Evolutionary conservation across 1,140 invertebrate species (phyloP), one percentile per base, ranked within the genome.

Genomic region (Adelges cooleyi): DNA sequence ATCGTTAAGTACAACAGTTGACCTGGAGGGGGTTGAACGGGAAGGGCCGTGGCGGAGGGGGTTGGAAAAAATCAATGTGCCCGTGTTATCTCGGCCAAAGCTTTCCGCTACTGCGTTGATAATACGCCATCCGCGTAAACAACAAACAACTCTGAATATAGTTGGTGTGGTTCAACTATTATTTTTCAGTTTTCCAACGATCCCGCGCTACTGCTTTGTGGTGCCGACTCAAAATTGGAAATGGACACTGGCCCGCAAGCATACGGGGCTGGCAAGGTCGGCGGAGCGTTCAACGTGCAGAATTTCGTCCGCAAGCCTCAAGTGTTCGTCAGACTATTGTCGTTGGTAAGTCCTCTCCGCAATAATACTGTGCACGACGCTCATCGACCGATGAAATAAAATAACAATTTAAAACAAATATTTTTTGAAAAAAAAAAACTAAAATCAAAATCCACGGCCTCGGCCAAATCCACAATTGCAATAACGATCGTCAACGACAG

Each of bases 231-330:
- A 33, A 22, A 38, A 18, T 20, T 56, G 4, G 29, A 44, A 62
- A 67, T 67, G 66, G 66, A 67, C 23, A 5, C 66, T 18, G 66
- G 66, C 36, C 66, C 66, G 17, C 66, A 67, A 62, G 66, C 66
- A 1, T 67, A 56, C 27, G 66, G 66, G 13, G 52, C 54, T 22
- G 66, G 66, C 22, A 59, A 56, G 33, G 52, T 62, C 25, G 53
- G 52, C 13, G 53, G 66, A 6, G 15, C 33, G 15, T 54, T 67
- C 25, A 49, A 67, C 38, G 8, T 67, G 4, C 66, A 67, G 20
- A 48, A 67, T 17, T 67, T 67, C 20, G 53, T 67, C 23, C 53
- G 54, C 25, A 56, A 54, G n/a, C 53, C 51, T 6, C 53, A 54
- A 27, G 66, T 67, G 33, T 54, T 67, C 29, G 54, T 67, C 17